Evolutionary conservation across 35 echinoderm and acorn worm species (phyloP), one percentile per base, ranked within the genome.

Genomic region (Stichopus chloronotus): DNA sequence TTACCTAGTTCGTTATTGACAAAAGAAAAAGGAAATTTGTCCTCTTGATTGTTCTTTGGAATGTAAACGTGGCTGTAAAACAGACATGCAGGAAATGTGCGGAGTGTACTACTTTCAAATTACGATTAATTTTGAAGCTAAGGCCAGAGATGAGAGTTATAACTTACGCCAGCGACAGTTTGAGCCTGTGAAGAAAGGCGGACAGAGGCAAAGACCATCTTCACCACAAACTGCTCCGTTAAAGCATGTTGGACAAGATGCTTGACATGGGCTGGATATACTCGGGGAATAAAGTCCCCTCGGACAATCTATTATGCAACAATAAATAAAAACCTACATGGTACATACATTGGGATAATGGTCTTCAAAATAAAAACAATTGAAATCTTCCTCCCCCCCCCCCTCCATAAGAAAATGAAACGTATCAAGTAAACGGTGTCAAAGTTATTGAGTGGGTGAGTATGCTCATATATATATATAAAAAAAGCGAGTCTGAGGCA

Each of bases 121-220:
- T 53, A 25, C 43, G 55, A 57, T 57, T 6, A 87, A 87, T 8
- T 12, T 83, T n/a, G 7, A 13, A 56, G 17, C 54, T 53, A 8
- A n/a, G 12, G 10, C 43, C 19, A 11, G 61, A 65, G 17, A 65
- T 13, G 61, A 65, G 17, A 13, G 55, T 53, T 11, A 79, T 79
- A n/a, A 83, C 86, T 88, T 88, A 88, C 86, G 57, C 57, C 86
- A 88, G 5, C n/a, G 25, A 88, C 86, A 88, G 7, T 7, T 24
- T 24, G 55, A 7, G 17, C 86, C 86, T 21, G 20, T 63, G 86
- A 88, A 88, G 58, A 88, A 88, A 8, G 86, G 86, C 13, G 86
- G 86, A 69, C 86, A 88, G 7, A 52, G 52, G 80, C 80, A 83
- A 43, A 13, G 17, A 52, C 80, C 80, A 56, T 43, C 55, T 83